Evolutionary conservation across 2,113 vertebrate genomes (phyloP), one percentile per base, ranked within the genome.

Genomic region (Hyaena hyaena): DNA sequence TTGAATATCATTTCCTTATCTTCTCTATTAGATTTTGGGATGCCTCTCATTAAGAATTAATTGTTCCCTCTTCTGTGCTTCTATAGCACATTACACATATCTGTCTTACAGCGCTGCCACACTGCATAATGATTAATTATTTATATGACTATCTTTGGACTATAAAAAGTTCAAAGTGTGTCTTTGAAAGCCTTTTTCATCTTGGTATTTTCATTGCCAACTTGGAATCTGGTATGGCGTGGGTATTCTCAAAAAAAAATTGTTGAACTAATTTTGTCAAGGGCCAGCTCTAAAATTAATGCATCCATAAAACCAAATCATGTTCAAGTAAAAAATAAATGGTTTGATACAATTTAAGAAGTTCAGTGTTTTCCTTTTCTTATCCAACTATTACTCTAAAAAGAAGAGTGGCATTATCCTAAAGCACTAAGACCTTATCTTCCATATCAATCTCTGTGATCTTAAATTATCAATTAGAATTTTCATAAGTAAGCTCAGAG

Each of bases 191-290:
- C 23, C 45, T 50, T 85, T 80, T 74, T 89, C 77, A 88, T 68
- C 84, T 89, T 82, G 55, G 31, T 55, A 89, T 76, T 76, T 90
- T 92, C 39, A 84, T 69, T 73, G 81, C 17, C 53, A 90, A 90
- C 28, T 35, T 94, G 12, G 50, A 90, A 33, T 77, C 21, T 76
- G 10, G 16, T 68, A 69, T n/a, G 11, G 31, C 68, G 7, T 76
- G 21, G 10, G 15, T 55, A 83, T 76, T 16, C 77, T 79, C 92
- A 26, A 88, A 90, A 28, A 28, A 45, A 28, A 23, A 5, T 33
- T 83, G 39, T 58, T 85, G 11, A 94, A 81, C 76, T 94, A 82
- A 86, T 80, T 92, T 81, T 81, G 45, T 82, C 53, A 96, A 82
- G 61, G 16, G 24, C 3, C 61, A 92, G 19, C 16, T 96, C 24